A percentile compares a stretch with the other conserved stretches of the same genome.
Conservation (phyloP, 2,797 vertebrate genomes). For the Balearica regulorum region DNA sequence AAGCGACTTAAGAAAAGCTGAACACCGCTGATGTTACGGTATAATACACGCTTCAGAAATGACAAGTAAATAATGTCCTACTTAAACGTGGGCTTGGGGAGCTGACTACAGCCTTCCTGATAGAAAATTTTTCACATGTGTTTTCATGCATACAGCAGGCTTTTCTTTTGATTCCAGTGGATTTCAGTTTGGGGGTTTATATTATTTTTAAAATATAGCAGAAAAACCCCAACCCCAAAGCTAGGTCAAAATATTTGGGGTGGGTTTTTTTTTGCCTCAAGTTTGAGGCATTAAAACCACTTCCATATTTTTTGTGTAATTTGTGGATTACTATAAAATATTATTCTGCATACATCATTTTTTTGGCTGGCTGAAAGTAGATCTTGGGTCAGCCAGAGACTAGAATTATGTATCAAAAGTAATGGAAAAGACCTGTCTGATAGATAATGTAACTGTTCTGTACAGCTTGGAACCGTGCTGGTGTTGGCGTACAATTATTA, state of each 20-base stretch:
- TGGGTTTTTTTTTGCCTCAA: not conserved
- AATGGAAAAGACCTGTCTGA: conserved; percentile 7
- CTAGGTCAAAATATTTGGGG: not conserved
- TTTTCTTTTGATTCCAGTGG: not conserved
- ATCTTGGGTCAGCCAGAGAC: conserved; percentile 46
- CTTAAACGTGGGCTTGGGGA: not conserved
- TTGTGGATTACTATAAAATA: conserved; percentile 12
- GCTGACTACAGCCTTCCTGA: not conserved
- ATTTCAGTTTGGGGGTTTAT: not conserved
- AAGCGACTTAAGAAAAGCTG: not conserved
- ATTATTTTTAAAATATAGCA: not conserved
- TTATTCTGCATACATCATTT: conserved; percentile 18
- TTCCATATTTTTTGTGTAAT: not conserved
- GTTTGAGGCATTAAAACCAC: not conserved
- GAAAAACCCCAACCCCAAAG: not conserved
- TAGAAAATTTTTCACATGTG: not conserved
- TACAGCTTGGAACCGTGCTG: not conserved
- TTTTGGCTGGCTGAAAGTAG: conserved; percentile 6
- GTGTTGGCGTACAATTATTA: not conserved
- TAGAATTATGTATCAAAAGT: conserved; percentile 27
- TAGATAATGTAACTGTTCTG: not conserved
- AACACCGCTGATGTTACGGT: not conserved
- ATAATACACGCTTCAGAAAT: not conserved
- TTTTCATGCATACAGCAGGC: not conserved
- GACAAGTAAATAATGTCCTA: not conserved